Evolutionary conservation across 2,113 vertebrate genomes (phyloP).

Genomic region (Cichladusa arquata): DNA sequence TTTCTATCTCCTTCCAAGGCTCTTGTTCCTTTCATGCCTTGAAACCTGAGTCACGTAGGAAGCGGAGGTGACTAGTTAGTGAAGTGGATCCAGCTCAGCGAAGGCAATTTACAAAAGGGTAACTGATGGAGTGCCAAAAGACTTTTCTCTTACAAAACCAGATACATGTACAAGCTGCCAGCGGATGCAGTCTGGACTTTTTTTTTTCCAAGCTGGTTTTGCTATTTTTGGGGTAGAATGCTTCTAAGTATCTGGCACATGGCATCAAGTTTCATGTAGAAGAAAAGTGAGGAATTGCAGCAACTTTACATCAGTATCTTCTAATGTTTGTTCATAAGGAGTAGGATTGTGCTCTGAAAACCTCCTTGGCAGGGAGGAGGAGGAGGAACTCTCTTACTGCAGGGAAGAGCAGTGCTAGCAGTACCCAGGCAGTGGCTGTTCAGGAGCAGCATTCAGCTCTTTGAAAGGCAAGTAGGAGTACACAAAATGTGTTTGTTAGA

Average conservation of each 20-base stretch:
- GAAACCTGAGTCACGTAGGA: constrained; percentile 56
- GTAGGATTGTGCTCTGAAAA: not conserved
- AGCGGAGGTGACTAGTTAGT: constrained; percentile 49
- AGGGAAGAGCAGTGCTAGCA: not conserved
- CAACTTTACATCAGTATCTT: not conserved
- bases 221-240: constrained; percentile 43
- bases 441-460: not conserved
- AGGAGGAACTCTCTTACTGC: not conserved
- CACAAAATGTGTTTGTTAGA: not conserved
- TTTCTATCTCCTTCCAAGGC: constrained; percentile 15
- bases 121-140: constrained; percentile 9
- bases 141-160: constrained; percentile 29
- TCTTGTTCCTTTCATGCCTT: constrained; percentile 43
- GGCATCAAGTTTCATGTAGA: constrained; percentile 15
- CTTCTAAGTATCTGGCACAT: constrained; percentile 1
- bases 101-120: not conserved
- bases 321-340: not conserved
- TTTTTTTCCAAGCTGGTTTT: not conserved
- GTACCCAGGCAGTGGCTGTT: not conserved
- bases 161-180: not conserved
- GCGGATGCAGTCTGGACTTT: not conserved
- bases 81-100: constrained; percentile 20
- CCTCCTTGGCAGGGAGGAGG: not conserved
- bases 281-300: constrained; percentile 38
- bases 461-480: not conserved